Evolutionary conservation across 2,113 vertebrate genomes (phyloP).

Genomic region (rabbit (Oryctolagus cuniculus)): mOryCun1.1 NC_091443.1:19923501-19924000

Average conservation of each 20-base stretch:
- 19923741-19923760: conserved; percentile 84
- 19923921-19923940: conserved; percentile 86
- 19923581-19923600: conserved; percentile 92
- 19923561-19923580: conserved; percentile 92
- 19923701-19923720: conserved; percentile 91
- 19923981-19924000: conserved; percentile 29
- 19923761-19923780: conserved; percentile 83
- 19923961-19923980: conserved; percentile 82
- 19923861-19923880: conserved; percentile 73
- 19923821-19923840: conserved; percentile 62
- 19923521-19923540: conserved; percentile 87
- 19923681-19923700: conserved; percentile 94
- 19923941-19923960: conserved; percentile 86
- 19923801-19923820: conserved; percentile 70
- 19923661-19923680: conserved; percentile 96
- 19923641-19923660: conserved; percentile 99
- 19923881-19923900: conserved; percentile 64
- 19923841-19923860: conserved; percentile 38
- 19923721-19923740: conserved; percentile 88
- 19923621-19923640: conserved; percentile 98
- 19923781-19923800: conserved; percentile 84
- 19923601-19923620: conserved; percentile 95
- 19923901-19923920: conserved; percentile 85
- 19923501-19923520: conserved; percentile 88
- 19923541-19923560: conserved; percentile 90